Conservation (phyloP, 1,140 invertebrate genomes). For the Drosophila bocki region DNA sequence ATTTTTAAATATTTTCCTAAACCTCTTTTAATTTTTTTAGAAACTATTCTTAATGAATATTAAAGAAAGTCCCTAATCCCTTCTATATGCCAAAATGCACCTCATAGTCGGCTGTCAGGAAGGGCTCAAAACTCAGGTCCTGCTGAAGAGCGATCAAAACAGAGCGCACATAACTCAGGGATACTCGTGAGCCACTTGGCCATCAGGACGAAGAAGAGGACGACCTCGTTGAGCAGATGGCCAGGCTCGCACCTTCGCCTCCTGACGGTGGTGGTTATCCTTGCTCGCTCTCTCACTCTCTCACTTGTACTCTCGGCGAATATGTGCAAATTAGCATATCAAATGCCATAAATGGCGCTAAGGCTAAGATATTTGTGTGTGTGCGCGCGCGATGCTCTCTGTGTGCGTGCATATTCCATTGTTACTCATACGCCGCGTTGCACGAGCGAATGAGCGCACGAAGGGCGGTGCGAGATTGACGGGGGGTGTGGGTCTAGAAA, state of each 20-base stretch:
- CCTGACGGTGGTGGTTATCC: constrained; percentile 56
- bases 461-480: constrained; percentile 63
- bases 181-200: constrained; percentile 58
- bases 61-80: neutral
- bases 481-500: constrained; percentile 11
- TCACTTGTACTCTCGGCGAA: constrained; percentile 39
- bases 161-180: constrained; percentile 46
- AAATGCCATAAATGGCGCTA: constrained; percentile 77
- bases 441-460: constrained; percentile 76
- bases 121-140: constrained; percentile 3
- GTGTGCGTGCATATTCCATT: constrained; percentile 49
- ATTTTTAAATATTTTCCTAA: neutral
- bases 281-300: constrained; percentile 24
- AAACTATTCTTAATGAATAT: neutral
- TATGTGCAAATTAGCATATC: constrained; percentile 82
- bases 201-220: constrained; percentile 35
- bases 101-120: constrained; percentile 13
- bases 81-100: constrained; percentile 6
- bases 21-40: neutral
- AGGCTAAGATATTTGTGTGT: constrained; percentile 5
- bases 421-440: constrained; percentile 78
- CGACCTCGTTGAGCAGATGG: constrained; percentile 38
- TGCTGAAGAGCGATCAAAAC: constrained; percentile 57
- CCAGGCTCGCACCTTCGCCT: constrained; percentile 34
- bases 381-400: constrained; percentile 12